phyloP scores from a whole-genome alignment of 2,113 vertebrate genomes.

The Cichladusa arquata region DNA sequence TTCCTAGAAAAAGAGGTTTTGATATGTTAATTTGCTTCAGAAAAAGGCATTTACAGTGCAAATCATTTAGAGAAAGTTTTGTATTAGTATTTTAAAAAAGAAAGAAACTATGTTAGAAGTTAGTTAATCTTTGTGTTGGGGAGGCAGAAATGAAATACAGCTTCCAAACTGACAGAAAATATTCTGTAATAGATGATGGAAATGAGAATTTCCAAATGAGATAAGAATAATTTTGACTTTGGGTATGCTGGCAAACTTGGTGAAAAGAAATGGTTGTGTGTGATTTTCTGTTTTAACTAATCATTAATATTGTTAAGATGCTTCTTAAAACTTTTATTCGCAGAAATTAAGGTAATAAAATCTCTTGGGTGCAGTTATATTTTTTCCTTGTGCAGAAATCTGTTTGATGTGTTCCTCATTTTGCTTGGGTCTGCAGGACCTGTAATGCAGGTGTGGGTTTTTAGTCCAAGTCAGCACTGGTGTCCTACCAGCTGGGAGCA shows the following conservation, averaged over 20 bases:
- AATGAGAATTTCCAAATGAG: slow-evolving; percentile 2
- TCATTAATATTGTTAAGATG: background rate
- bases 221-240: background rate
- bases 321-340: background rate
- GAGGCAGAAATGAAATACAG: background rate
- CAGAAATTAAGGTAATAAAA: background rate
- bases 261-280: background rate
- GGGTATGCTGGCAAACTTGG: background rate
- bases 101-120: background rate
- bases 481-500: background rate
- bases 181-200: background rate
- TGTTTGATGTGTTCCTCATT: slow-evolving; percentile 16
- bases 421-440: background rate
- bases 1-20: background rate
- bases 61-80: background rate
- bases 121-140: background rate
- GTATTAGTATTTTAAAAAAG: background rate
- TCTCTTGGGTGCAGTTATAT: background rate
- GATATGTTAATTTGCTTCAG: background rate
- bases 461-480: background rate
- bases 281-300: background rate
- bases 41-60: background rate
- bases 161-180: background rate
- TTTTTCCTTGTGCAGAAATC: background rate
- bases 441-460: background rate